These are phyloP conservation scores for Germaria angustata DNA, from an alignment of 2,888 invertebrate species.

Conservation along the genomic window DNA sequence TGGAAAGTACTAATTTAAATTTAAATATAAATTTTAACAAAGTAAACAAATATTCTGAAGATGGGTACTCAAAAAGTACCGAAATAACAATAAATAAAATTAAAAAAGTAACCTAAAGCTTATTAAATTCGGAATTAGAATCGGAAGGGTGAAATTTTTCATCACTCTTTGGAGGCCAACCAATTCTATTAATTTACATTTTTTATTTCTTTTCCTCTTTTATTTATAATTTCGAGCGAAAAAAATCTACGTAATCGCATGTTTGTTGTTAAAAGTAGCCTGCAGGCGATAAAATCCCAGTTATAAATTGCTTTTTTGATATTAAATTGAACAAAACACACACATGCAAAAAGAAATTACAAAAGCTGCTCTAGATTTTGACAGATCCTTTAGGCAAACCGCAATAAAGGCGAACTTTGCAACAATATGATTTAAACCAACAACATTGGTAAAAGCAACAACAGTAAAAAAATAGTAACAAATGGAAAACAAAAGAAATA, in stretches of 20 bases:
- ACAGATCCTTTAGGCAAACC: constrained; percentile 58
- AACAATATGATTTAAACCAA: constrained; percentile 30
- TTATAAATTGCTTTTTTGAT: constrained; percentile 43
- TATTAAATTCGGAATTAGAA: no score
- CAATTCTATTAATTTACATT: no score
- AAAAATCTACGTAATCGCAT: neutral
- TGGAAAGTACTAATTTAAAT: no score
- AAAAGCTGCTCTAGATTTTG: constrained; percentile 61
- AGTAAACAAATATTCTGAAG: no score
- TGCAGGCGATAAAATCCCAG: constrained; percentile 41
- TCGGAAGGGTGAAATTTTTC: no score
- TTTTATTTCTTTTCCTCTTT: no score
- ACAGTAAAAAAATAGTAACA: constrained; percentile 7
- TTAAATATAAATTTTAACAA: no score
- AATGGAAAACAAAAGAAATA: constrained; percentile 18
- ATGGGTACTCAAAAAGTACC: no score
- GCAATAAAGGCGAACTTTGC: constrained; percentile 53
- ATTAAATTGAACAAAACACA: constrained; percentile 21
- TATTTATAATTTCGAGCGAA: neutral
- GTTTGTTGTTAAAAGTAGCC: constrained; percentile 33
- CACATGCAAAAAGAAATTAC: constrained; percentile 38
- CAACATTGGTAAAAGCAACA: neutral
- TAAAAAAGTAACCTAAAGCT: no score
- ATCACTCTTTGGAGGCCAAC: no score
- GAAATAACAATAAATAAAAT: no score